Percentiles rank a stretch among this genome's conserved stretches.
Evolutionary conservation across 2,113 vertebrate genomes (phyloP).

Genomic region (Grammomys dolichurus): DNA sequence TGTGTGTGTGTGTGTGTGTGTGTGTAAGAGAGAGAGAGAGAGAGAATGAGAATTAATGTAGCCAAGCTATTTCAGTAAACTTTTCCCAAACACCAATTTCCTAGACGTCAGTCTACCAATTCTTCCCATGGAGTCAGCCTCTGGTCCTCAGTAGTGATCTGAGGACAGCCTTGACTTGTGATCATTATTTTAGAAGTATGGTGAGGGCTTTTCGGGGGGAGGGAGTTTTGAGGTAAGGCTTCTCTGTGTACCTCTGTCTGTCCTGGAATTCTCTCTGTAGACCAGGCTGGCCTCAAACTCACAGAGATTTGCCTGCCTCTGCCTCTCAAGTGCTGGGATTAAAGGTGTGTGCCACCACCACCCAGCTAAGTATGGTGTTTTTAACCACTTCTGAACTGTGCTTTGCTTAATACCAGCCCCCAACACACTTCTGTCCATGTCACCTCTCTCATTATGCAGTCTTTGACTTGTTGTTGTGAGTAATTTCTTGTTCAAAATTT

Average conservation of each 20-base stretch:
- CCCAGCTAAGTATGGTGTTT: background rate
- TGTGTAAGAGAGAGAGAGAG: no score
- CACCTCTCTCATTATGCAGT: accelerated
- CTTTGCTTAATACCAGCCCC: background rate
- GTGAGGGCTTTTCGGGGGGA: background rate
- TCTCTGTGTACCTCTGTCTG: background rate
- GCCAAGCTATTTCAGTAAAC: background rate
- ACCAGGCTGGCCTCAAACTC: background rate
- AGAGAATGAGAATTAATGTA: background rate
- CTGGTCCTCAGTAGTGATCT: background rate
- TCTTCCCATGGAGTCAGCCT: background rate
- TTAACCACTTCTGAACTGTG: background rate
- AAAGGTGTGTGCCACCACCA: background rate
- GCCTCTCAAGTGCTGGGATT: background rate
- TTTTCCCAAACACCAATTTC: background rate
- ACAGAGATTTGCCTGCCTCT: background rate
- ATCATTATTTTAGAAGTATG: background rate
- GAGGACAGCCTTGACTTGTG: background rate
- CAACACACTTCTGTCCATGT: accelerated
- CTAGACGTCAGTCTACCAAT: background rate
- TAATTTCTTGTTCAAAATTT: background rate
- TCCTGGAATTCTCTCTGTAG: background rate
- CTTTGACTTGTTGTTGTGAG: background rate
- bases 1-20: no score
- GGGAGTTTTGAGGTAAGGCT: background rate